These are phyloP conservation scores for Dicaeum eximium DNA, from an alignment of 2,113 vertebrate species.

Conservation along the genomic window DNA sequence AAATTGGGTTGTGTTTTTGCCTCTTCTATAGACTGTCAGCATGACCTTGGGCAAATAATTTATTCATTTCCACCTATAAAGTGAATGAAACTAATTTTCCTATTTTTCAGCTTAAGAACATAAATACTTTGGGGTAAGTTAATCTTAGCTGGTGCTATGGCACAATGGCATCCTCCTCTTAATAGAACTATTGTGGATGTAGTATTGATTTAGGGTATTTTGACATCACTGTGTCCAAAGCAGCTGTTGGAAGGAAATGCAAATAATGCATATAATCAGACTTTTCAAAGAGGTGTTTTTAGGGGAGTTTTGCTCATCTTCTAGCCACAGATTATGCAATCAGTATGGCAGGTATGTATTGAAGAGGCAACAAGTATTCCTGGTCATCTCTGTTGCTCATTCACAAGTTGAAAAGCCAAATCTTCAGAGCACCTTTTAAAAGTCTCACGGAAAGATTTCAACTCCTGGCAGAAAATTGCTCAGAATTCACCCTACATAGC, in stretches of 20 bases:
- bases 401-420: neutral
- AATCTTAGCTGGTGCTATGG: neutral
- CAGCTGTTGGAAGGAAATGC: neutral
- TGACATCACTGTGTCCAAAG: neutral
- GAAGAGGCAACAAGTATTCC: neutral
- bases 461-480: neutral
- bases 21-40: neutral
- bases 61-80: constrained; percentile 5
- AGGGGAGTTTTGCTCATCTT: neutral
- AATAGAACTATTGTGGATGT: neutral
- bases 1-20: neutral
- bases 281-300: neutral
- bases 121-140: neutral
- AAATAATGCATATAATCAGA: neutral
- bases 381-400: neutral
- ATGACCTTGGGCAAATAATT: neutral
- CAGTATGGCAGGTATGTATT: neutral
- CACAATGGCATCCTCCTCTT: neutral
- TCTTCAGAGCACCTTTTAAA: neutral
- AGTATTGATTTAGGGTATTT: neutral
- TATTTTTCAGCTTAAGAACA: neutral
- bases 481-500: neutral
- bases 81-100: neutral
- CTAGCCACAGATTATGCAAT: neutral
- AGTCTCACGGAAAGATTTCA: neutral